Base-by-base conservation (phyloP, 2,888 invertebrate species). In the Lagria hirta region DNA sequence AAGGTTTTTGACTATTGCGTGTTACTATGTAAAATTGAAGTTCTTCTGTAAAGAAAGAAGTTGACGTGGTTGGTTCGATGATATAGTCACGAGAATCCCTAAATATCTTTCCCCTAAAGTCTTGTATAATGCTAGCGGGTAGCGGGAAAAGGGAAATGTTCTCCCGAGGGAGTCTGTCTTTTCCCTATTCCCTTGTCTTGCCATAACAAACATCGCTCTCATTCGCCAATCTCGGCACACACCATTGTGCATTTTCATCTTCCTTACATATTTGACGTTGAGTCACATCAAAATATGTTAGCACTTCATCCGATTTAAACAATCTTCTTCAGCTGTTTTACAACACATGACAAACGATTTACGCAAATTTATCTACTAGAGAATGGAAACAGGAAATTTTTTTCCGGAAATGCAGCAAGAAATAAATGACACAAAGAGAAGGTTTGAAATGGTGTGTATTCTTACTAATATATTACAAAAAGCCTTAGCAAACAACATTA, bases 161-260 rank as follows among this genome's bases (percentile, higher is more conserved):
- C 20, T 65, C 80, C 76, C 79, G 54, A 61, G 80, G 79, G 80
- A 79, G 78, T 78, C 79, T 79, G 69, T 79, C 78, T 77, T 79
- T 78, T 78, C 77, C 65, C 63, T 65, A 63, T 66, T 66, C 68
- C 65, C 68, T 65, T 77, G 66, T 66, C 68, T 67, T 67, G 62
- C 64, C 65, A 66, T 66, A 67, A 67, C 66, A 69, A 68, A 67
- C 69, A 68, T 64, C 62, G 62, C 58, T 64, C 61, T 57, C 60
- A 64, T 66, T 65, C 66, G 65, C 64, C 66, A 64, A 67, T 67
- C 68, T 66, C 64, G 48, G 65, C 62, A 61, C 61, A 58, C 57
- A 61, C 60, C 61, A 62, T 64, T 66, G 63, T 65, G 60, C 65
- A 65, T 61, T 66, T 64, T 55, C 57, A 59, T 53, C 51, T 57